phyloP scores from a whole-genome alignment of 2,888 invertebrate genomes.

The Ophioninae sp. region DNA sequence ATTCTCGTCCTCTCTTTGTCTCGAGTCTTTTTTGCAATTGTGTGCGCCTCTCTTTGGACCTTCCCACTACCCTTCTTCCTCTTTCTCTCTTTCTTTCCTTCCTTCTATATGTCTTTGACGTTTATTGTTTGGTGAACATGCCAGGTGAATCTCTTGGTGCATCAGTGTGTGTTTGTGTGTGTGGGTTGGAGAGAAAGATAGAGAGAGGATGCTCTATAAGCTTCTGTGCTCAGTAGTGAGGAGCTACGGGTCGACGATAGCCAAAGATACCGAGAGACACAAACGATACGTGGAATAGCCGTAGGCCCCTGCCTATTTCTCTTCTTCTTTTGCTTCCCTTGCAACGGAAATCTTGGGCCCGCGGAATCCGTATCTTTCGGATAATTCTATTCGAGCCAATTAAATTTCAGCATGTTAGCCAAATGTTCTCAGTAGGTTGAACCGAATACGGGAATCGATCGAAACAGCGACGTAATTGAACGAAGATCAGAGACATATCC shows the following conservation, averaged over 20 bases:
- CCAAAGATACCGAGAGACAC: constrained; percentile 43
- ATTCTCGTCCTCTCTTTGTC: constrained; percentile 38
- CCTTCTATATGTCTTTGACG: constrained; percentile 29
- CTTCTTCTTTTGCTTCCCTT: background rate
- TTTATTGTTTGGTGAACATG: constrained; percentile 43
- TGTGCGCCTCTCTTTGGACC: background rate
- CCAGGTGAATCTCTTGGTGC: constrained; percentile 27
- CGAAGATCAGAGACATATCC: too few species aligned
- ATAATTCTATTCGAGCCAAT: background rate
- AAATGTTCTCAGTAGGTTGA: background rate
- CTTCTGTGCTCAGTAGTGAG: constrained; percentile 22
- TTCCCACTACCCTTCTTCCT: constrained; percentile 46
- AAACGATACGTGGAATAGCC: constrained; percentile 38
- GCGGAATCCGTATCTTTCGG: constrained; percentile 2
- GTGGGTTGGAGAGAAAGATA: constrained; percentile 15
- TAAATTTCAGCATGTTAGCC: background rate
- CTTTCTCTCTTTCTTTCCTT: constrained; percentile 23
- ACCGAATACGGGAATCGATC: background rate
- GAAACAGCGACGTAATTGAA: background rate
- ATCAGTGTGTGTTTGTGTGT: constrained; percentile 24
- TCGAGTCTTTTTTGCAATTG: constrained; percentile 31
- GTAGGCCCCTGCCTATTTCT: constrained; percentile 18
- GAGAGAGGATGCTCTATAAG: constrained; percentile 1
- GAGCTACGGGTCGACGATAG: constrained; percentile 37
- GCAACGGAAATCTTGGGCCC: background rate